These are phyloP conservation scores for Pelvicachromis taeniatus DNA, from an alignment of 2,113 vertebrate species.

Conservation along the genomic window DNA sequence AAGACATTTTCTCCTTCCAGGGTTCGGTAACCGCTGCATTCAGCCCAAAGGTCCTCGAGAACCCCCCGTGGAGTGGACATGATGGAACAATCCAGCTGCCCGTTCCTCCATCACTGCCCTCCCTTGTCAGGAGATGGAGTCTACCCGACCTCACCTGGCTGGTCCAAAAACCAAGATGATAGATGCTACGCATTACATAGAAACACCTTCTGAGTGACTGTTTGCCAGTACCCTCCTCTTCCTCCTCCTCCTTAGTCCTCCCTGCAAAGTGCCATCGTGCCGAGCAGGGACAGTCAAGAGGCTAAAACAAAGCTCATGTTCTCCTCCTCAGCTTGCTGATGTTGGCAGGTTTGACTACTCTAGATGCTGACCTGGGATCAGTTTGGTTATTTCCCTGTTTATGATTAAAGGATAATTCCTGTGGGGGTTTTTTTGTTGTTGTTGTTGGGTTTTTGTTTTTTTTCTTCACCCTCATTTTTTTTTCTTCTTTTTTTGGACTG, in stretches of 20 bases:
- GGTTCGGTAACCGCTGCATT: constrained; percentile 86
- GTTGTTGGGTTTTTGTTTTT: too few species aligned
- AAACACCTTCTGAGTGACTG: constrained; percentile 32
- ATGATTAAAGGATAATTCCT: constrained; percentile 27
- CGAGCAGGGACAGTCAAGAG: constrained; percentile 57
- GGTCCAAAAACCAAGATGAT: constrained; percentile 63
- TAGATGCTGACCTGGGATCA: constrained; percentile 27
- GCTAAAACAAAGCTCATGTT: constrained; percentile 39
- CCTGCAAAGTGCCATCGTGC: constrained; percentile 76
- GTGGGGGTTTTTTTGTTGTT: not conserved
- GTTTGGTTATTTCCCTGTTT: constrained; percentile 62
- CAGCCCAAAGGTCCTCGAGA: constrained; percentile 89
- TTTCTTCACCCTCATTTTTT: rapidly evolving
- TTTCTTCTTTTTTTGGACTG: not conserved
- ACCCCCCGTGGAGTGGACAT: constrained; percentile 90
- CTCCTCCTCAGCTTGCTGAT: constrained; percentile 15
- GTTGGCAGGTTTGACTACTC: constrained; percentile 7
- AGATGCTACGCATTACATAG: constrained; percentile 36
- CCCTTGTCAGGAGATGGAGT: constrained; percentile 17
- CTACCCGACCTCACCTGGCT: constrained; percentile 56
- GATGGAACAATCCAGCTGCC: constrained; percentile 64
- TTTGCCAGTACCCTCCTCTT: constrained; percentile 35
- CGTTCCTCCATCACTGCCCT: constrained; percentile 23
- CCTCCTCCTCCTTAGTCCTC: constrained; percentile 66
- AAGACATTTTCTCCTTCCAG: constrained; percentile 64